These are phyloP conservation scores for Drosophila buzzatii DNA, from an alignment of 2,888 invertebrate genomes.

Conservation along the genomic window DNA sequence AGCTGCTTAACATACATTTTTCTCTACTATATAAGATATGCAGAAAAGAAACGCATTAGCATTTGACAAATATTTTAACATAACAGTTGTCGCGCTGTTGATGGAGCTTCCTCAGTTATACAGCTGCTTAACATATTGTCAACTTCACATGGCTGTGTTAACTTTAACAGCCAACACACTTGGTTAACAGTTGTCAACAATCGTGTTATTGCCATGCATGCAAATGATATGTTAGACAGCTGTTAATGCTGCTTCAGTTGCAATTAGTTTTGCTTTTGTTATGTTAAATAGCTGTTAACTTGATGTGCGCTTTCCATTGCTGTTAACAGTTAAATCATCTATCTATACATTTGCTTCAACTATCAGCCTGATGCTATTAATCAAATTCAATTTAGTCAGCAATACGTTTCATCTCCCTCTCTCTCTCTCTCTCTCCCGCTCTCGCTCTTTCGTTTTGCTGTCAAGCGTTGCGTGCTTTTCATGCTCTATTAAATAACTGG, in stretches of 20 bases:
- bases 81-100: not conserved
- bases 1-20: not conserved
- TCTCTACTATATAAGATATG: no score
- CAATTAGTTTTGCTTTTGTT: not conserved
- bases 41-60: not conserved
- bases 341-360: not conserved
- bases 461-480: constrained; percentile 58
- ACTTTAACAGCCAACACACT: not conserved
- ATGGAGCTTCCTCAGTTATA: not conserved
- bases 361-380: constrained; percentile 1
- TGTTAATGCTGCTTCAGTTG: not conserved
- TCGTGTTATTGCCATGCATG: not conserved
- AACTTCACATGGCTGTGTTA: no score
- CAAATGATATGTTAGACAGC: not conserved
- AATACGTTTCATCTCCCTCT: not conserved
- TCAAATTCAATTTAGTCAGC: not conserved
- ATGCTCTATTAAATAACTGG: constrained; percentile 66
- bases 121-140: not conserved
- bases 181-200: not conserved
- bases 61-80: not conserved
- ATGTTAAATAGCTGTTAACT: not conserved
- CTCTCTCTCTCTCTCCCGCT: not conserved
- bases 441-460: constrained; percentile 4
- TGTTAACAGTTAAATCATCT: not conserved
- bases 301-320: not conserved